phyloP scores from a whole-genome alignment of 2,888 invertebrate genomes.

The Drosophila mercatorum region DNA sequence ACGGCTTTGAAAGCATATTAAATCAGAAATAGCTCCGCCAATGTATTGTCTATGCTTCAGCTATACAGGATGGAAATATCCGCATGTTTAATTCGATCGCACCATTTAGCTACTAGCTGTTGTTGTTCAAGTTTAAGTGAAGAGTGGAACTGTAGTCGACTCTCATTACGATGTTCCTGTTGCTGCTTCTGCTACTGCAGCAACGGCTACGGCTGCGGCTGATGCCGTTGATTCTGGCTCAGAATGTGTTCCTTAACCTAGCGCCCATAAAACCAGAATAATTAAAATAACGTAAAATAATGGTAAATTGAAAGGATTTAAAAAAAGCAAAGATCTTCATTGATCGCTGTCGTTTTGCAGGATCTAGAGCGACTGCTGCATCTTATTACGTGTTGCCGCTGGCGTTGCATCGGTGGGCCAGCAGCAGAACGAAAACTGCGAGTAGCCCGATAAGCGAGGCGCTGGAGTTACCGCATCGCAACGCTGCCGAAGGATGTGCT shows the following conservation, averaged over 20 bases:
- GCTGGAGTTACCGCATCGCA: slow-evolving; percentile 5
- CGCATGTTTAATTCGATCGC: background rate
- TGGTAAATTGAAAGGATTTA: background rate
- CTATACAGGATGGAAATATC: background rate
- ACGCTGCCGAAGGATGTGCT: slow-evolving; percentile 79
- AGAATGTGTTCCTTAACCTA: slow-evolving; percentile 25
- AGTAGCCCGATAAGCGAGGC: slow-evolving; percentile 19
- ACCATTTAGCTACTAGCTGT: background rate
- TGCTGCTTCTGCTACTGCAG: background rate
- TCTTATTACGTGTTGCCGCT: slow-evolving; percentile 51
- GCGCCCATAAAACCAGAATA: slow-evolving; percentile 7
- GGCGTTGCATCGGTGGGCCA: slow-evolving; percentile 15
- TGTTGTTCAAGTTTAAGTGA: background rate
- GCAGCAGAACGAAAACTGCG: slow-evolving; percentile 16
- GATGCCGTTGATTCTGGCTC: background rate
- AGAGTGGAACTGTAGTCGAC: background rate
- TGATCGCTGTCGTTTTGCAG: slow-evolving; percentile 20
- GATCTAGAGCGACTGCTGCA: slow-evolving; percentile 16
- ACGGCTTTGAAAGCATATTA: slow-evolving; percentile 23
- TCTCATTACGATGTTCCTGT: background rate
- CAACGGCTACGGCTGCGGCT: background rate
- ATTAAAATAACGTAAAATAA: slow-evolving; percentile 1
- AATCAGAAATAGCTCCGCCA: slow-evolving; percentile 20
- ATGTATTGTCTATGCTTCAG: background rate
- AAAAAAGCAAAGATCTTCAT: slow-evolving; percentile 8